Base-by-base conservation (phyloP, 2,113 vertebrate species). In the Mesitornis unicolor region DNA sequence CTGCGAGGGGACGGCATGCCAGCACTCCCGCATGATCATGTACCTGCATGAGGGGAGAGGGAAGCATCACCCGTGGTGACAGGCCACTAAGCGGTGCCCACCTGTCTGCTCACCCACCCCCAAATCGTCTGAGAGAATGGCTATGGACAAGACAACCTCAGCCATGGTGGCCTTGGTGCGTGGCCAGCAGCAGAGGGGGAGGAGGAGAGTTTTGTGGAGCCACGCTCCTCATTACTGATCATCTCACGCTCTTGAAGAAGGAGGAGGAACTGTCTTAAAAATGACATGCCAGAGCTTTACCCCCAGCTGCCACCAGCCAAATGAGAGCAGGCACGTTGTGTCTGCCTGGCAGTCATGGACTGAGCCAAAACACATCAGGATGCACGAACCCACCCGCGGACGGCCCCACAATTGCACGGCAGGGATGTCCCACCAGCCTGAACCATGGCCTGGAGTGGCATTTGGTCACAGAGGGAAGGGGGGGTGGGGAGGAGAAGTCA, bases 21-120 rank as follows among this genome's bases (percentile, higher is more conserved):
- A 99, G 92, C 99, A 99, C 96, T 99, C 99, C 43, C 99, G 97
- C 99, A 99, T 99, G 96, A 99, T 99, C 99, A 99, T 99, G 97
- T 99, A 99, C 97, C 99, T 99, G 97, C 12, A 3, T 1, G 31
- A 47, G 4, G 10, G 18, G 11, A 85, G 29, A 25, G 0, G 25
- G 26, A 9, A 71, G 14, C 1, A 5, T 77, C 68, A 84, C 29
- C 8, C 1, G 1, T 5, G 19, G 42, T 20, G 21, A 7, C 48
- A n/a, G 24, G 45, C 45, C 19, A 25, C 12, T 33, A 25, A 38
- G n/a, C 0, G 2, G 33, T 21, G 13, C 11, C 7, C 68, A 38
- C 16, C 70, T 0, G 2, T 10, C 56, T 53, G 40, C 47, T 54
- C 35, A 28, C 38, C n/a, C 61, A 36, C 16, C n/a, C 24, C 42